Evolutionary conservation across 2,113 vertebrate genomes (phyloP).

Genomic region (Paraplagusia blochii): DNA sequence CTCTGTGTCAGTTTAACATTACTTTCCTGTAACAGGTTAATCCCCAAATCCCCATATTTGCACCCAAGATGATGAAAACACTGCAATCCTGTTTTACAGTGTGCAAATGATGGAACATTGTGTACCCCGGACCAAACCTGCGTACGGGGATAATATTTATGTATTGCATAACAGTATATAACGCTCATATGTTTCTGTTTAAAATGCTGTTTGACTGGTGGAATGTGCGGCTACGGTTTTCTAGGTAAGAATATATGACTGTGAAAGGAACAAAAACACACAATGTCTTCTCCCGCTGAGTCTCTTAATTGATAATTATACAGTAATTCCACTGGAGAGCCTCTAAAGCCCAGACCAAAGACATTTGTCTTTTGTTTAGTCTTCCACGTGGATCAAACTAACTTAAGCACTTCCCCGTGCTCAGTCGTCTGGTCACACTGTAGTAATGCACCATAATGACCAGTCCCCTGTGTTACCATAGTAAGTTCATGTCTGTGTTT

Average conservation of each 20-base stretch:
- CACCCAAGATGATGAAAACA: not conserved
- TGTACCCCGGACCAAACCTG: constrained; percentile 22
- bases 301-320: constrained; percentile 52
- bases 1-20: no score
- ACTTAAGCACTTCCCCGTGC: constrained; percentile 7
- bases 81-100: constrained; percentile 3
- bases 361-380: constrained; percentile 49
- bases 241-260: constrained; percentile 27
- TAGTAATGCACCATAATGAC: constrained; percentile 29
- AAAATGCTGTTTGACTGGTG: constrained; percentile 33
- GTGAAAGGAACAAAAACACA: constrained; percentile 24
- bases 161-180: constrained; percentile 39
- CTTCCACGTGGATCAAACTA: constrained; percentile 25
- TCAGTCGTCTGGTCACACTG: constrained; percentile 16
- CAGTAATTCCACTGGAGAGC: constrained; percentile 28
- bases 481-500: not conserved
- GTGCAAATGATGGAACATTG: constrained; percentile 20
- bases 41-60: not conserved
- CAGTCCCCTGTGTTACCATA: constrained; percentile 1
- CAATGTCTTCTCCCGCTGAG: constrained; percentile 34
- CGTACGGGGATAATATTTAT: constrained; percentile 28
- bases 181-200: constrained; percentile 42
- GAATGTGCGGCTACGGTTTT: constrained; percentile 33
- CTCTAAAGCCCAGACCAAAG: constrained; percentile 25
- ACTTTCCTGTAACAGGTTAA: no score